Conservation (phyloP, 2,888 invertebrate genomes). For the Ametastegia equiseti region DNA sequence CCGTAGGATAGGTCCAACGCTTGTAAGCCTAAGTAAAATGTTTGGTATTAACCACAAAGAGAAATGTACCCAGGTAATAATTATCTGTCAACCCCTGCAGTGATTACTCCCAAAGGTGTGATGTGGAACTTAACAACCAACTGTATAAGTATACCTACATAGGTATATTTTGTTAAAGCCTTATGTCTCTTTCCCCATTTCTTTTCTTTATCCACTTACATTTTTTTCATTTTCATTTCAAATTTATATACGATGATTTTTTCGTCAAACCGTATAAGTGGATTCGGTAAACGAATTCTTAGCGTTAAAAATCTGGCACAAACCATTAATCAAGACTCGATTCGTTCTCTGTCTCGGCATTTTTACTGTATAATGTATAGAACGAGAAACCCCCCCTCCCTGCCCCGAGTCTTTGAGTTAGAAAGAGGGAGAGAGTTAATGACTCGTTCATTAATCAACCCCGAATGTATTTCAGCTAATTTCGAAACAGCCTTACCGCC, state of each 20-base stretch:
- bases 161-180: too few relatives aligned
- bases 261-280: not conserved
- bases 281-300: constrained; percentile 31
- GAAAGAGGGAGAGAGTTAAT: constrained; percentile 24
- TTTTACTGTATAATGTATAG: not conserved
- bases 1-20: not conserved
- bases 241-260: not conserved
- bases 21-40: constrained; percentile 66
- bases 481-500: not conserved
- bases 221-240: not conserved
- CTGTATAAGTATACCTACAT: not conserved
- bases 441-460: constrained; percentile 47
- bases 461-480: constrained; percentile 35
- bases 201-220: not conserved
- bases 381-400: not conserved
- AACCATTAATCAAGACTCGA: constrained; percentile 37
- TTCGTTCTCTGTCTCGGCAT: constrained; percentile 38
- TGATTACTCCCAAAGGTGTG: constrained; percentile 21
- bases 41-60: constrained; percentile 61
- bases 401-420: not conserved
- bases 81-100: constrained; percentile 32
- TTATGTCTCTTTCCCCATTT: not conserved
- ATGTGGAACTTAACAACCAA: not conserved
- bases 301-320: constrained; percentile 11
- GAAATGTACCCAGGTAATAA: constrained; percentile 18